Evolutionary conservation across 2,888 invertebrate species (phyloP), one percentile per base, ranked within the genome.

Genomic region (Dynastes maya): DNA sequence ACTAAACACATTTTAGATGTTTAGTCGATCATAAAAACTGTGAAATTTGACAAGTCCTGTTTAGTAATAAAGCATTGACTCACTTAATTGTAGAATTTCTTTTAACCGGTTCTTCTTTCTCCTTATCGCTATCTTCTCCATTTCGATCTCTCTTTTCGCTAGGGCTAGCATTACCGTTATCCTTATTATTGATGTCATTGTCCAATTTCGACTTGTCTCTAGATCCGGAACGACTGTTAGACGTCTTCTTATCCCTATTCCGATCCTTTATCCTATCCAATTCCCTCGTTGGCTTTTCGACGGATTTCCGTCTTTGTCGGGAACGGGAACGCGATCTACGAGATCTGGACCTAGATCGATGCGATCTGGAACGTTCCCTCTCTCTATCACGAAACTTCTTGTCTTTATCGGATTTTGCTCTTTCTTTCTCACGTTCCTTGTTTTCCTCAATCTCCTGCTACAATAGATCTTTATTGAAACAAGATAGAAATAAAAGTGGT

Each of bases 361-460:
- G 81, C 22, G 86, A 86, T 64, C 85, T 83, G 29, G 86, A 87
- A 71, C 87, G 81, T 45, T 84, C 83, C 68, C 88, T 87, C 89
- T 88, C 87, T 84, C 87, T 83, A 89, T 90, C 83, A 89, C 89
- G 85, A 87, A 90, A 87, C 85, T 86, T 91, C 89, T 83, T 90
- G 87, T 85, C 89, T 88, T 87, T 87, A 58, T 88, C 86, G 13
- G 86, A 89, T 86, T 86, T 85, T 79, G 86, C 90, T 86, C 86
- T 84, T 55, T 87, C 89, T 77, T 89, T 89, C 65, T 90, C 90
- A 2, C 89, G 87, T 55, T 90, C 90, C 77, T 89, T 89, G 78
- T 67, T 78, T 80, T 82, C 87, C 85, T 72, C 85, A 74, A 22
- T 79, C 77, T 95, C 93, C 86, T 94, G 78, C 78, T 78, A 65